A percentile compares a stretch with the other conserved stretches of the same genome.
Conservation (phyloP, 2,888 invertebrate species). For the Agapostemon virescens region DNA sequence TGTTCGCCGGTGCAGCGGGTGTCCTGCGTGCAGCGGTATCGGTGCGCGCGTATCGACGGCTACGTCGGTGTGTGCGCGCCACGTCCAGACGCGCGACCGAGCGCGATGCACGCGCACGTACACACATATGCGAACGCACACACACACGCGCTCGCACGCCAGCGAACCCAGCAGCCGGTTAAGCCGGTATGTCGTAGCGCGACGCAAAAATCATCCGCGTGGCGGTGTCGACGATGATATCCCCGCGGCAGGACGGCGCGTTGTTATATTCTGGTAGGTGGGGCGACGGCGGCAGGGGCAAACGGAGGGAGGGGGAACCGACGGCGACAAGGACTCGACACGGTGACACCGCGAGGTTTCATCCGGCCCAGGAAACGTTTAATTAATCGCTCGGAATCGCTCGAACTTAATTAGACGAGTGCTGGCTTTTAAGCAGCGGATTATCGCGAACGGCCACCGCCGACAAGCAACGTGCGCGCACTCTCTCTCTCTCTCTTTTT, state of each 20-base stretch:
- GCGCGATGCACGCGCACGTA: constrained; percentile 40
- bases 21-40: constrained; percentile 33
- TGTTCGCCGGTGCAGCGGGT: constrained; percentile 43
- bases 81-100: background rate
- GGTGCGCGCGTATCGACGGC: constrained; percentile 34
- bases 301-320: constrained; percentile 13
- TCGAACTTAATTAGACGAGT: constrained; percentile 37
- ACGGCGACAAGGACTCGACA: constrained; percentile 49
- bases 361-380: constrained; percentile 36
- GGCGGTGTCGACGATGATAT: constrained; percentile 55
- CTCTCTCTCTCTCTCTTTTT: background rate
- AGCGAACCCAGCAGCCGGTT: constrained; percentile 65
- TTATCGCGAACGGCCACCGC: background rate
- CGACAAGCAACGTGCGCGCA: background rate
- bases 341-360: constrained; percentile 29
- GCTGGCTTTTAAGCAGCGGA: constrained; percentile 1
- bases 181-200: constrained; percentile 64
- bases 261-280: constrained; percentile 22
- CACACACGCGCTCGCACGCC: too few relatives aligned
- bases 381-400: constrained; percentile 42
- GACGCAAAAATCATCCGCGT: constrained; percentile 67
- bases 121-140: constrained; percentile 33
- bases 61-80: background rate
- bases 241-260: constrained; percentile 45
- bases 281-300: constrained; percentile 45